A percentile compares a stretch with the other conserved stretches of the same genome.
Conservation (phyloP, 1,140 invertebrate species). For the Trissolcus basalis region DNA sequence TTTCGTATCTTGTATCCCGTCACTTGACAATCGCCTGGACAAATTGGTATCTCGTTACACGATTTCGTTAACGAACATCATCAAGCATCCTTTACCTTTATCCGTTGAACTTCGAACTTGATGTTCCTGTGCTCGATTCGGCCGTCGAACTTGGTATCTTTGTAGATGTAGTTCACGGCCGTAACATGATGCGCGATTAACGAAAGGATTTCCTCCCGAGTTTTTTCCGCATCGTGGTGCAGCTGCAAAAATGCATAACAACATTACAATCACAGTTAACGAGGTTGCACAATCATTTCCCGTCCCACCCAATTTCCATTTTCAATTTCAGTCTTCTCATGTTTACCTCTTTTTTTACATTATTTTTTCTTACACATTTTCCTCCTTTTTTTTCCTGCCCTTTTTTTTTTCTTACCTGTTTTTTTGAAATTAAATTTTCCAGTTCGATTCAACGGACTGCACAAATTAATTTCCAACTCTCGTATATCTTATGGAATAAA, state of each 20-base stretch:
- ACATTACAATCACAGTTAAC: conserved; percentile 17
- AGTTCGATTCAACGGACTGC: conserved; percentile 14
- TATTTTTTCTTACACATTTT: too few relatives aligned
- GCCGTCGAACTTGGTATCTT: conserved; percentile 94
- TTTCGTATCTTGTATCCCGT: too few relatives aligned
- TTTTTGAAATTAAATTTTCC: too few relatives aligned
- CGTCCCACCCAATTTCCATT: too few relatives aligned
- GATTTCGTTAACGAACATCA: conserved; percentile 9
- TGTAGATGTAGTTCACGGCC: conserved; percentile 98
- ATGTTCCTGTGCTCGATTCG: conserved; percentile 92
- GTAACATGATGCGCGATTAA: conserved; percentile 98
- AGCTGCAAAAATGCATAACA: conserved; percentile 69
- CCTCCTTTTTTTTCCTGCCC: not conserved
- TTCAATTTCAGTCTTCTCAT: too few relatives aligned
- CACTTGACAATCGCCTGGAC: too few relatives aligned
- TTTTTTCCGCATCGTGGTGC: conserved; percentile 87
- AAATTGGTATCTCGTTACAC: not conserved
- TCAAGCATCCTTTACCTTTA: conserved; percentile 82
- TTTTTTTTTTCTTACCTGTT: not conserved
- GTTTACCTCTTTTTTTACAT: too few relatives aligned
- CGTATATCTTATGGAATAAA: conserved; percentile 35
- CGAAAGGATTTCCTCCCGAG: conserved; percentile 96
- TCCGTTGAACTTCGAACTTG: conserved; percentile 98
- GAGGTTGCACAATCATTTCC: not conserved
- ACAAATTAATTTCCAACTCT: conserved; percentile 40